Conservation (phyloP, 2,797 vertebrate species). For the Pangasius larnaudii region DNA sequence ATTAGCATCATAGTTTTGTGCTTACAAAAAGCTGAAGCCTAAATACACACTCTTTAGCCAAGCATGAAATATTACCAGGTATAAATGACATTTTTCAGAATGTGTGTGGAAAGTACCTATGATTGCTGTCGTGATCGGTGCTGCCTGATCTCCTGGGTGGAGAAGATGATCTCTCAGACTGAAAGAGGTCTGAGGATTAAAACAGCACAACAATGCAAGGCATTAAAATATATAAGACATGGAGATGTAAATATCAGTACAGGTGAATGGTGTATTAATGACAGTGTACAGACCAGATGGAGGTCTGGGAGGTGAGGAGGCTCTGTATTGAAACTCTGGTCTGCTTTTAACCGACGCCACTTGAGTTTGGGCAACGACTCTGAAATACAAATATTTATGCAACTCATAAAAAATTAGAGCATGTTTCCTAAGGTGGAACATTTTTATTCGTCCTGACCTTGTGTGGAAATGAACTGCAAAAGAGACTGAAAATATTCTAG, state of each 20-base stretch:
- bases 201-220: background rate
- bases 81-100: background rate
- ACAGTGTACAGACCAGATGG: slow-evolving; percentile 65
- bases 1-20: no score
- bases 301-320: slow-evolving; percentile 58
- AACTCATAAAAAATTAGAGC: background rate
- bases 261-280: background rate
- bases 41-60: no score
- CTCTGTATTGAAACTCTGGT: slow-evolving; percentile 54
- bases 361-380: slow-evolving; percentile 62
- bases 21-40: background rate
- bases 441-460: background rate
- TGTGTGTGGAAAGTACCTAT: slow-evolving; percentile 61
- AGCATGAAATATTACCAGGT: background rate
- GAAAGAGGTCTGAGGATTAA: slow-evolving; percentile 70
- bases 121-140: slow-evolving; percentile 61
- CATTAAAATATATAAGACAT: background rate
- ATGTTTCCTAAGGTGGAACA: background rate
- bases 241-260: background rate
- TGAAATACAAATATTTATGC: slow-evolving; percentile 51
- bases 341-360: slow-evolving; percentile 57
- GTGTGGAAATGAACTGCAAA: background rate
- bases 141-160: slow-evolving; percentile 69
- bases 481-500: background rate
- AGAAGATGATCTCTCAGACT: slow-evolving; percentile 63